A percentile compares a stretch with the other conserved stretches of the same genome.
Evolutionary conservation across 2,888 invertebrate species (phyloP).

Genomic region (Protodeltote pygarga): DNA sequence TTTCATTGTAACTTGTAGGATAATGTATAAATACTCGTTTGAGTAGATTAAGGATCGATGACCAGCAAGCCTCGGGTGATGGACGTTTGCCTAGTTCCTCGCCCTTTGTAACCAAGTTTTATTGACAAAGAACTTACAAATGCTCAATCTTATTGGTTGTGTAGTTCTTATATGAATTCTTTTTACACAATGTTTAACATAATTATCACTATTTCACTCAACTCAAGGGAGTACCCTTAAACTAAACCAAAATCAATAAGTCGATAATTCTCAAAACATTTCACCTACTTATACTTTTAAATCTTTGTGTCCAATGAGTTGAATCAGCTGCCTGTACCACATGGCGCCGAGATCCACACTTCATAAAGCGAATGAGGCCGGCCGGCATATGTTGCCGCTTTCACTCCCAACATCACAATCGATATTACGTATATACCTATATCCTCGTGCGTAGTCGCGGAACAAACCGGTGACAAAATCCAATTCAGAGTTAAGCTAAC

Average conservation of each 20-base stretch:
- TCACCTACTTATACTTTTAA: constrained; percentile 33
- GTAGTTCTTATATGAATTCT: neutral
- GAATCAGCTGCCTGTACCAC: constrained; percentile 81
- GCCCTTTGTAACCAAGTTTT: constrained; percentile 60
- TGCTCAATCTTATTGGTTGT: neutral
- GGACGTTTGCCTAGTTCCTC: constrained; percentile 78
- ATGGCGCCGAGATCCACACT: constrained; percentile 81
- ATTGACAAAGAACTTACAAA: constrained; percentile 54
- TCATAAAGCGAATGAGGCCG: constrained; percentile 82
- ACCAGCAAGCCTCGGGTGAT: constrained; percentile 80
- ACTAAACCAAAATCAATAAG: constrained; percentile 1
- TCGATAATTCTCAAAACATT: constrained; percentile 7
- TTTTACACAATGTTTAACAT: too few relatives aligned
- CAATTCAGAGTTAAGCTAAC: constrained; percentile 13
- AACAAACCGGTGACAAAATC: constrained; percentile 42
- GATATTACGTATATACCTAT: constrained; percentile 70
- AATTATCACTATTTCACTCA: too few relatives aligned
- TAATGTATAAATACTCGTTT: constrained; percentile 79
- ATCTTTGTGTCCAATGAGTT: constrained; percentile 55
- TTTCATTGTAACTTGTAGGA: constrained; percentile 65
- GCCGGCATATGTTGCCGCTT: constrained; percentile 83
- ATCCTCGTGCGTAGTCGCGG: constrained; percentile 36
- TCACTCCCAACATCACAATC: constrained; percentile 82
- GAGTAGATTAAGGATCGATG: constrained; percentile 77
- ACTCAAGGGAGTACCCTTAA: neutral